Evolutionary conservation across 1,140 invertebrate species (phyloP), one percentile per base, ranked within the genome.

Genomic region (Drosophila arawakana): DNA sequence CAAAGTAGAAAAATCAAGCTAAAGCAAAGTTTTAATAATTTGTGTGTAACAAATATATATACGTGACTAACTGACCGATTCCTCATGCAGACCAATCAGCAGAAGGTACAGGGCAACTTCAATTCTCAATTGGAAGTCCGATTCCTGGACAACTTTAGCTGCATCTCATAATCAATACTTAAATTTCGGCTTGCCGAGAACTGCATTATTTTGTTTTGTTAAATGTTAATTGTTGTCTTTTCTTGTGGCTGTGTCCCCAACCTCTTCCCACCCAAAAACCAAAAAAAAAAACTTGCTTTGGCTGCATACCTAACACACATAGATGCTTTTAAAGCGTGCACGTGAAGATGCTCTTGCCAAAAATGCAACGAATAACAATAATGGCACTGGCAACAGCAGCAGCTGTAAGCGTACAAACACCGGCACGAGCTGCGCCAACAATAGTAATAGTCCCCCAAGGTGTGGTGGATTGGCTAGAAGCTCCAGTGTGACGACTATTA

Each of bases 281-380:
- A 1, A 21, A 2, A 21, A 21, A 30, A 30, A 30, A 30, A 5
- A 41, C 50, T 63, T 68, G 76, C 62, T 66, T 58, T 69, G 49
- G 58, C 62, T 58, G 44, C 25, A 44, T 59, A 49, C 72, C 90
- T 91, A 91, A 91, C 62, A 49, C 58, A 25, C 70, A 30, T 30
- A 92, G 91, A 91, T 92, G 84, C 83, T 90, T 70, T 92, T 92
- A 76, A 92, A 92, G 91, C 91, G 91, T 71, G 80, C 91, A 57
- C 79, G 88, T 10, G 91, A 92, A 44, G 91, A 92, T 43, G 71
- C 65, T 25, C 60, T 71, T 61, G 55, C 55, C 50, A 91, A 91
- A 68, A 73, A 47, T 65, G 25, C 35, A 57, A 62, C 21, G 52
- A 81, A 66, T 25, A 59, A 54, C 30, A 67, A 63, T 35, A 66